A percentile compares a stretch with the other conserved stretches of the same genome.
These are phyloP conservation scores for Fragum fragum DNA, from an alignment of 2,888 invertebrate species.

Conservation along the genomic window DNA sequence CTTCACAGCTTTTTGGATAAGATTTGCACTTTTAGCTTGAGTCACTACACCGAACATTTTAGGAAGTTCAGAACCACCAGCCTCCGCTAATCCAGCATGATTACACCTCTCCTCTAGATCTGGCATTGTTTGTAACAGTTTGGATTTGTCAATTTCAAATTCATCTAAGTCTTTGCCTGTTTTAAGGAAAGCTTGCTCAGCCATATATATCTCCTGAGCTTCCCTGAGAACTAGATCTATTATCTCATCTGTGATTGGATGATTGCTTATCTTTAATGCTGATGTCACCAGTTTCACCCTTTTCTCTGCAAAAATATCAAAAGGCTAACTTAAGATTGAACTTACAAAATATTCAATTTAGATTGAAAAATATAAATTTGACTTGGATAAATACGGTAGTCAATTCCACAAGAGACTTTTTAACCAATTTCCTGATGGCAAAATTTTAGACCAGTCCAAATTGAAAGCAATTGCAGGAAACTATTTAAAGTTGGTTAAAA, in stretches of 20 bases:
- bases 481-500: no score
- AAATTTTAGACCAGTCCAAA: no score
- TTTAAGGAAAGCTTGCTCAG: conserved; percentile 54
- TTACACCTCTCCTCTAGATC: not conserved
- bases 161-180: conserved; percentile 60
- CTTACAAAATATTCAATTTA: no score
- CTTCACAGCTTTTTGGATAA: conserved; percentile 53
- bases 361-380: no score
- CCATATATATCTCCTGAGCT: conserved; percentile 45
- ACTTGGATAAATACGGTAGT: no score
- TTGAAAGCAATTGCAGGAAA: no score
- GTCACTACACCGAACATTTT: conserved; percentile 42
- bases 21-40: conserved; percentile 50
- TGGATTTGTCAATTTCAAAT: conserved; percentile 45
- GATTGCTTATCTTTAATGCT: conserved; percentile 50
- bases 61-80: not conserved
- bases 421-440: no score
- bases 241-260: conserved; percentile 56
- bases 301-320: conserved; percentile 74
- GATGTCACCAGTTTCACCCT: conserved; percentile 75
- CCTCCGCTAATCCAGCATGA: not conserved
- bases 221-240: conserved; percentile 53
- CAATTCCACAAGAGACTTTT: no score
- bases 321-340: no score
- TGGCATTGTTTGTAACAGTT: conserved; percentile 47